Conservation (phyloP, 2,888 invertebrate species). For the Megamerina dolium region DNA sequence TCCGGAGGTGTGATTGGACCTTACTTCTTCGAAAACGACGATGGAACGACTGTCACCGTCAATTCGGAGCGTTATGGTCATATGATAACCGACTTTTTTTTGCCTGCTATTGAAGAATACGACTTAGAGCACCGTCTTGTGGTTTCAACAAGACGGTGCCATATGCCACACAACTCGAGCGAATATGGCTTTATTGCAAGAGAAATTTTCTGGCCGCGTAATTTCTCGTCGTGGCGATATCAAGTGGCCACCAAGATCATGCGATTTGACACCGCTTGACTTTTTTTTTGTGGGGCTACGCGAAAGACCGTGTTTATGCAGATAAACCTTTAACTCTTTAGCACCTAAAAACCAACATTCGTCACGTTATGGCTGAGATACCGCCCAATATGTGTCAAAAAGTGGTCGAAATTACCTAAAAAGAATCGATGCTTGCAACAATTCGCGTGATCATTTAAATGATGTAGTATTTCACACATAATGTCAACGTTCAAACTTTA, state of each 20-base stretch:
- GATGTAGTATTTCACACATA: slow-evolving; percentile 6
- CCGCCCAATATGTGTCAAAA: slow-evolving; percentile 13
- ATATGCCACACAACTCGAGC: slow-evolving; percentile 6
- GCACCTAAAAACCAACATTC: no score
- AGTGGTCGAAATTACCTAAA: slow-evolving; percentile 10
- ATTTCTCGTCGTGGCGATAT: background rate
- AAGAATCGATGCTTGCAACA: slow-evolving; percentile 8
- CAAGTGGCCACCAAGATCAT: background rate
- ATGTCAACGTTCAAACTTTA: slow-evolving; percentile 9
- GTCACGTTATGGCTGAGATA: slow-evolving; percentile 12
- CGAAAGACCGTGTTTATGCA: background rate
- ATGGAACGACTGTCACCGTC: slow-evolving; percentile 8
- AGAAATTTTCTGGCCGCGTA: slow-evolving; percentile 8
- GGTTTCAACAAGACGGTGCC: slow-evolving; percentile 10
- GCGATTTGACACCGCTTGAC: background rate
- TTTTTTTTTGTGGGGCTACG: background rate
- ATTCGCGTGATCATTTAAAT: no score
- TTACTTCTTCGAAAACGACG: slow-evolving; percentile 11
- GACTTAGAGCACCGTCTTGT: slow-evolving; percentile 5
- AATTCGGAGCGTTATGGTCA: no score
- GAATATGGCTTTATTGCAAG: slow-evolving; percentile 8
- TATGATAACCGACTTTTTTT: slow-evolving; percentile 15
- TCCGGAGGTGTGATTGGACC: slow-evolving; percentile 8
- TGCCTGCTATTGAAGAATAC: slow-evolving; percentile 6
- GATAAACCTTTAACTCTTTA: no score